These are phyloP conservation scores for Calameuta pallipes DNA, from an alignment of 2,888 invertebrate genomes.

Conservation along the genomic window DNA sequence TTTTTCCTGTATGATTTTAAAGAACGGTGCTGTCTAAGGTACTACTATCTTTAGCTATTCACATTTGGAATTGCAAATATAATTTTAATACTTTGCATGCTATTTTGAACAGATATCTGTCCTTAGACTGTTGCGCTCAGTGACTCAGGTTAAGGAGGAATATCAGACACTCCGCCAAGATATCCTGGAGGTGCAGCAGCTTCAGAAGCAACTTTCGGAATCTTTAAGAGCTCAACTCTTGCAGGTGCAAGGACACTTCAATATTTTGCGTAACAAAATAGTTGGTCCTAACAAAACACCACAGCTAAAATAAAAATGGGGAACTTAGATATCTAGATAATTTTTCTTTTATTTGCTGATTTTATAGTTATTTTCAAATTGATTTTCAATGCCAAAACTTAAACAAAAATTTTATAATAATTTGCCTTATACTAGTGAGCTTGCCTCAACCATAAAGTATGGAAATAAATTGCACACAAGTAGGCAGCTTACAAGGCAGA, in stretches of 20 bases:
- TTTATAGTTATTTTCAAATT: not conserved
- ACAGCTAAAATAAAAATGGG: conserved; percentile 48
- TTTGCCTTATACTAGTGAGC: not conserved
- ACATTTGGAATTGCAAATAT: not conserved
- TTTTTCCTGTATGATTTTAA: not conserved
- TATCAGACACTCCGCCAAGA: conserved; percentile 84
- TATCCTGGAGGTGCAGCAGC: conserved; percentile 81
- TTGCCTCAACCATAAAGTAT: not conserved
- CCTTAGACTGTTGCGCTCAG: conserved; percentile 79
- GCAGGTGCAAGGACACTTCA: conserved; percentile 80
- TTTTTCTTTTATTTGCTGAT: not conserved
- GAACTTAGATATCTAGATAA: not conserved
- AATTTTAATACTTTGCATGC: not conserved
- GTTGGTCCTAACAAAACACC: conserved; percentile 65
- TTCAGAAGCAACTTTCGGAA: conserved; percentile 81
- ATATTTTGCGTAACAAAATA: conserved; percentile 77
- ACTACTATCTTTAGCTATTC: not conserved
- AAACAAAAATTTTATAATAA: not conserved
- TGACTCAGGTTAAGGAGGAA: conserved; percentile 80
- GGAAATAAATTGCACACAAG: not conserved
- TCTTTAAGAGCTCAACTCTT: conserved; percentile 79
- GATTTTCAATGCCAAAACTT: not conserved
- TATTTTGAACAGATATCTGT: conserved; percentile 72
- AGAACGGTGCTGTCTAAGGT: not conserved
- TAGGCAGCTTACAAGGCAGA: not conserved